Evolutionary conservation across 2,888 invertebrate species (phyloP), one percentile per base, ranked within the genome.

Genomic region (Drosophila dives): DNA sequence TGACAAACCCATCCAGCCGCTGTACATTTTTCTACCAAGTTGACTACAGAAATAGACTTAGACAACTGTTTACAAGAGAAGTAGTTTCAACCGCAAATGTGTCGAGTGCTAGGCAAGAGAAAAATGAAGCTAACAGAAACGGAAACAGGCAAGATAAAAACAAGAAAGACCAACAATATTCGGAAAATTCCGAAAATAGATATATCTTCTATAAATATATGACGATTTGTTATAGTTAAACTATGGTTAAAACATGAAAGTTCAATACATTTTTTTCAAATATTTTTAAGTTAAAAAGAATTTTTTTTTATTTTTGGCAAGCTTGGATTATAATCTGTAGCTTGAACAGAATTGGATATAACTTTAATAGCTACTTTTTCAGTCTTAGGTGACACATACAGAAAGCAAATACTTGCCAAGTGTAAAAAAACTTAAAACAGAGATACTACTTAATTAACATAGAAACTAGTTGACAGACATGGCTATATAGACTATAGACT

Each of bases 81-180:
- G 64, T 68, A 61, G 65, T 55, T 72, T 81, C 68, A 71, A 75
- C 68, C 67, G 77, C 77, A 77, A 80, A 68, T 49, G 40, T 55
- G 40, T 76, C 36, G 62, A 65, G 86, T 80, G 77, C 74, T 68
- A 74, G 33, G 70, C 83, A 83, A 81, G 62, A 59, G 20, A 66
- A 74, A 64, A 51, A 38, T 49, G 34, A 66, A 68, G 71, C 55
- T 64, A 50, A 58, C 42, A 45, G 26, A 56, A 55, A 60, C 58
- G 45, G 65, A 60, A 75, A 48, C n/a, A 69, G 60, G 72, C 45
- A 58, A 48, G 17, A 10, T 56, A n/a, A 33, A 65, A 50, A 48
- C 38, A 61, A 23, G 29, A 63, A 60, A 38, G 48, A 49, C 48
- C 38, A 55, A 38, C 38, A 55, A 34, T 6, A 56, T 66, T 63